These are phyloP conservation scores for Mantis religiosa DNA, from an alignment of 2,888 invertebrate genomes.

Conservation along the genomic window DNA sequence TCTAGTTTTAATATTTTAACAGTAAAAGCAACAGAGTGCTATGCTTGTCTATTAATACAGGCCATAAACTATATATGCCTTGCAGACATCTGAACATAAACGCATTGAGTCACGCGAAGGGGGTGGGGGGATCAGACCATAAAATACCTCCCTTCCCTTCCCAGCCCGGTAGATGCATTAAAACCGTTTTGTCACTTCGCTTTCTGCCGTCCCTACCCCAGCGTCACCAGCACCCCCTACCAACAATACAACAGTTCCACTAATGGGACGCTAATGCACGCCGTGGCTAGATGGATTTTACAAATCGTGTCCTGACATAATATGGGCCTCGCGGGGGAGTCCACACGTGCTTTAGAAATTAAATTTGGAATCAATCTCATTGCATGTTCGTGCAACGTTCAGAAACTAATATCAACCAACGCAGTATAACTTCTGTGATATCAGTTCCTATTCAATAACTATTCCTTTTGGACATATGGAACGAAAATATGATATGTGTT, in stretches of 20 bases:
- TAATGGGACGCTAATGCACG: constrained; percentile 27
- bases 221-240: not conserved
- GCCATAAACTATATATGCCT: not conserved
- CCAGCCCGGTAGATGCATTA: not conserved
- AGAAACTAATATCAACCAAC: not conserved
- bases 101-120: not conserved
- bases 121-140: not conserved
- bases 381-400: not conserved
- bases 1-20: no score
- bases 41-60: not conserved
- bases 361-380: not conserved
- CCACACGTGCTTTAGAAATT: not conserved
- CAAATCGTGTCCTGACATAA: constrained; percentile 25
- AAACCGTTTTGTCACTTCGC: constrained; percentile 14
- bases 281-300: constrained; percentile 12
- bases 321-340: not conserved
- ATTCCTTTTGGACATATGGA: no score
- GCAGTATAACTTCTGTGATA: no score
- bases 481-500: no score
- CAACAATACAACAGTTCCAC: not conserved
- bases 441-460: no score
- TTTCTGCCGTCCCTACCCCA: not conserved
- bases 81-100: not conserved
- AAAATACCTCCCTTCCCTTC: not conserved
- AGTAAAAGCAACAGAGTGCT: no score